Evolutionary conservation across 2,797 vertebrate genomes (phyloP), one percentile per base, ranked within the genome.

Genomic region (Graptemys geographica): DNA sequence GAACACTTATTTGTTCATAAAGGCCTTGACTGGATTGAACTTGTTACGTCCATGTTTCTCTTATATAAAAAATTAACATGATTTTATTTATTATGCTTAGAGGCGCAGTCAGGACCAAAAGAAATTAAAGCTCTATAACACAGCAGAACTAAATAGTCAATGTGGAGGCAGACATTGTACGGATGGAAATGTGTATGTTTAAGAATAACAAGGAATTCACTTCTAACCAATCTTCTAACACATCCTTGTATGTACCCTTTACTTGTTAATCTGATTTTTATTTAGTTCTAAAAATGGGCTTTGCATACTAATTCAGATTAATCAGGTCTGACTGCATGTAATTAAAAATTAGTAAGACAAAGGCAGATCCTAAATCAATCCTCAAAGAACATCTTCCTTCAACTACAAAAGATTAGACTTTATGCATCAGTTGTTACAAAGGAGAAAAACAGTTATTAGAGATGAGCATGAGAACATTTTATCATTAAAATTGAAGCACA

Each of bases 261-360:
- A 96, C 90, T 95, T 94, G 74, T 74, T 98, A 96, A 97, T 88
- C 84, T 97, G 85, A 97, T 96, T 97, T 94, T 87, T 96, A 96
- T 89, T 97, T 96, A 92, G 84, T 93, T 96, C 85, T 92, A 95
- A 96, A 95, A 93, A 90, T 81, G 57, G 69, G 53, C 90, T 94
- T 97, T 97, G 95, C 94, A 96, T 95, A 93, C 74, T 96, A 95
- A 98, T 96, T 97, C 96, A 96, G 92, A 96, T 97, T 96, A 97
- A 96, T 94, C 86, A 96, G 95, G 88, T 97, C 92, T 97, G 96
- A 97, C 93, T 94, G 79, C 59, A 94, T 74, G 59, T 90, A 97
- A 97, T 96, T 97, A 96, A 97, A 97, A 97, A 92, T 95, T 93
- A 95, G 78, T 83, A 97, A 95, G 87, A 94, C 87, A 97, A 96